Conservation (phyloP, 2,797 vertebrate species). For the Glossophaga mutica region DNA sequence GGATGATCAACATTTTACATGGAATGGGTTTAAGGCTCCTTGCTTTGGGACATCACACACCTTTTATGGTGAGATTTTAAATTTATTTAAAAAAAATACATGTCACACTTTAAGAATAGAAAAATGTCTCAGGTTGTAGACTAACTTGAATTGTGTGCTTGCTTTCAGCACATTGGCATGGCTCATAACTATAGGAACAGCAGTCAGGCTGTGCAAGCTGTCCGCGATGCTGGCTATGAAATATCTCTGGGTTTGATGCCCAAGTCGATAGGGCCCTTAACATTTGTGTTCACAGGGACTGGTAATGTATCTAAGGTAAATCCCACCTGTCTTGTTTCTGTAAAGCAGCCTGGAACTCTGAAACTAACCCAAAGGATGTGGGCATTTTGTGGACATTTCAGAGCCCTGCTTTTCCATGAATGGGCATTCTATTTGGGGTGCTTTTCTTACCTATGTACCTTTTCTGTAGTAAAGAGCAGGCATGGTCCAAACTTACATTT, state of each 20-base stretch:
- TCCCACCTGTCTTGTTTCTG: neutral
- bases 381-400: neutral
- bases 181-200: slow-evolving; percentile 98
- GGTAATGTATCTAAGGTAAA: slow-evolving; percentile 98
- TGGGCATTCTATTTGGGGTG: neutral
- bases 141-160: slow-evolving; percentile 60
- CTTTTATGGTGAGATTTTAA: slow-evolving; percentile 91
- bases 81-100: neutral
- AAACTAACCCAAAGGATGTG: neutral
- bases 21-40: slow-evolving; percentile 95
- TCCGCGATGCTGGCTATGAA: slow-evolving; percentile 97
- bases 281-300: slow-evolving; percentile 97
- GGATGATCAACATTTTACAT: slow-evolving; percentile 99
- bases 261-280: slow-evolving; percentile 94
- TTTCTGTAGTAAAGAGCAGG: neutral
- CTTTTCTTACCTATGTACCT: neutral
- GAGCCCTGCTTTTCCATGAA: neutral
- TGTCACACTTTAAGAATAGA: neutral
- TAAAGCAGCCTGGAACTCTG: neutral
- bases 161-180: slow-evolving; percentile 96
- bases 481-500: neutral
- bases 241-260: slow-evolving; percentile 97
- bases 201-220: slow-evolving; percentile 96
- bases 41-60: slow-evolving; percentile 96
- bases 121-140: neutral